Base-by-base conservation (phyloP, 2,797 vertebrate genomes). In the Hephaestus fuliginosus region DNA sequence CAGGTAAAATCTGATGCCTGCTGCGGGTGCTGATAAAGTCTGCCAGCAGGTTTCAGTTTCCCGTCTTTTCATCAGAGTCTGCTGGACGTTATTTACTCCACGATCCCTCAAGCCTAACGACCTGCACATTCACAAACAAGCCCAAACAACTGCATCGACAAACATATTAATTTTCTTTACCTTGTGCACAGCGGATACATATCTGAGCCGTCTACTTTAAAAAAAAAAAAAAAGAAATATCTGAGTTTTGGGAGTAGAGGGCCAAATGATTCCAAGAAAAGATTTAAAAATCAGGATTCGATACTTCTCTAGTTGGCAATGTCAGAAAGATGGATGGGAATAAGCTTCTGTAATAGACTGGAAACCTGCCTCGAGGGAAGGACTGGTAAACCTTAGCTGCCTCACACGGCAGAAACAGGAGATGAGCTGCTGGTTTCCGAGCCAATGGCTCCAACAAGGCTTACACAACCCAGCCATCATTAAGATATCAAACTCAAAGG, bases 1-100 rank as follows among this genome's bases (percentile, higher is more conserved):
- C 76, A 79, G 81, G 86, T 92, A 74, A 63, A 86, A 94, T 83
- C 82, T 46, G 83, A 93, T 75, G 83, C 88, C 88, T 77, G 75
- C 89, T 86, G 83, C 53, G 78, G 90, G 68, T 80, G 13, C 80
- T 58, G 85, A 88, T 82, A 63, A 82, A 80, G 86, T 86, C 80
- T 82, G 84, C 83, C 73, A 65, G 81, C 83, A 66, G 86, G 89
- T 76, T 84, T 90, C 63, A 68, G 57, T 88, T 92, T 90, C 78
- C 82, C 58, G 52, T 78, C 85, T 83, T 74, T 86, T 85, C 82
- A 91, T 90, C 89, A 85, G 60, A 81, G 82, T 84, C 86, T 75
- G 80, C 57, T 58, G 60, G 62, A 60, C 30, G 7, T 20, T 62
- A 84, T 87, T 88, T 82, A 78, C 76, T 33, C 58, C 58, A 18